Evolutionary conservation across 2,797 vertebrate species (phyloP).

Genomic region (Perodicticus potto): DNA sequence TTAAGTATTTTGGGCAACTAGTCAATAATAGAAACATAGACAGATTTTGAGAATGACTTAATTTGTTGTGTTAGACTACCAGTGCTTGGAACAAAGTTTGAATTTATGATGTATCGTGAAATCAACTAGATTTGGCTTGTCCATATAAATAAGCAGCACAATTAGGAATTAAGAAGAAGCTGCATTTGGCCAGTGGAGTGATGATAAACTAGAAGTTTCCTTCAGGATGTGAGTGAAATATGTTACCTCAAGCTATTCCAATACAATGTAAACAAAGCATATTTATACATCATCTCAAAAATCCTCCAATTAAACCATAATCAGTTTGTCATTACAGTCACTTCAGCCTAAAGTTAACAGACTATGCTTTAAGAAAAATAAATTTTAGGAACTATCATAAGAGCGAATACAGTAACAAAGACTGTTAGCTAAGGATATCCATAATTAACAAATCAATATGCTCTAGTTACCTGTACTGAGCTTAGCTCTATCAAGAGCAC

Average conservation of each 20-base stretch:
- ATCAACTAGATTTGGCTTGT: slow-evolving; percentile 46
- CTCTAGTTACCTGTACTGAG: neutral
- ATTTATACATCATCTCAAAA: slow-evolving; percentile 48
- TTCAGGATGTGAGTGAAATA: neutral
- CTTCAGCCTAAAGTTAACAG: neutral
- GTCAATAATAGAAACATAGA: slow-evolving; percentile 55
- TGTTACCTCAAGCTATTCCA: slow-evolving; percentile 30
- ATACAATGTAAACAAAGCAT: neutral
- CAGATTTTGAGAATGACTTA: slow-evolving; percentile 59
- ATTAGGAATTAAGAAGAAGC: slow-evolving; percentile 23
- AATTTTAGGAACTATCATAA: neutral
- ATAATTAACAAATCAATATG: neutral
- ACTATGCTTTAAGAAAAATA: neutral
- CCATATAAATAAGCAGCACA: slow-evolving; percentile 24
- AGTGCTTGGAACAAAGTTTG: slow-evolving; percentile 43
- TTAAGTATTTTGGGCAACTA: slow-evolving; percentile 20
- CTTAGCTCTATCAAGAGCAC: neutral
- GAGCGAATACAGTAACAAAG: neutral
- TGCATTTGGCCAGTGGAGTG: neutral
- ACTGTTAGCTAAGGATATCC: neutral
- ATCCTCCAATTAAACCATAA: slow-evolving; percentile 8
- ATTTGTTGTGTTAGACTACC: slow-evolving; percentile 57
- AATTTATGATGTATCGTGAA: slow-evolving; percentile 47
- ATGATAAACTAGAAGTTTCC: slow-evolving; percentile 47
- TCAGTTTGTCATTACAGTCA: neutral